phyloP scores from a whole-genome alignment of 2,797 vertebrate genomes.

The Pogonophryne albipinna region DNA sequence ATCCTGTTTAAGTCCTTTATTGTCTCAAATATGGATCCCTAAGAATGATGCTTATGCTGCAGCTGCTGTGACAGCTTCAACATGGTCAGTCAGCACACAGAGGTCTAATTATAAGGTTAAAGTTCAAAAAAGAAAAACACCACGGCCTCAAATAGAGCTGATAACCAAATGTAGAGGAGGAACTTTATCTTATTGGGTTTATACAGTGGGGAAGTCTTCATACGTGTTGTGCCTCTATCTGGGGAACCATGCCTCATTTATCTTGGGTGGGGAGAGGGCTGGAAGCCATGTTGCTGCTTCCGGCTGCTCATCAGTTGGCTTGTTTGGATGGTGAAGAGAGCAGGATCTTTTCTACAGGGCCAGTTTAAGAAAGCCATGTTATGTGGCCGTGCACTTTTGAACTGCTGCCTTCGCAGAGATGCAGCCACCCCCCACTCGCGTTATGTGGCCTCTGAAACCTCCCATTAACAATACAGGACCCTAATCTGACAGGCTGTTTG shows the following conservation, averaged over 20 bases:
- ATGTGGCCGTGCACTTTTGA: conserved; percentile 19
- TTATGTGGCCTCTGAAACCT: conserved; percentile 38
- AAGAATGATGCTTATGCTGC: not conserved
- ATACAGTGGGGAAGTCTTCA: conserved; percentile 8
- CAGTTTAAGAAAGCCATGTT: conserved; percentile 30
- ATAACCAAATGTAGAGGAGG: conserved; percentile 41
- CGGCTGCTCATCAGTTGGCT: conserved; percentile 31
- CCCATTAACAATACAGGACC: conserved; percentile 53
- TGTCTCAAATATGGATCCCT: not conserved
- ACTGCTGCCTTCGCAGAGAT: conserved; percentile 1
- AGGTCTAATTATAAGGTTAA: conserved; percentile 36
- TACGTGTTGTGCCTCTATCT: conserved; percentile 57
- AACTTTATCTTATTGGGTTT: conserved; percentile 38
- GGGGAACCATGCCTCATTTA: conserved; percentile 66
- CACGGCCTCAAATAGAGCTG: conserved; percentile 25
- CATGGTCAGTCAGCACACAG: not conserved
- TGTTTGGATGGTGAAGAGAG: conserved; percentile 23
- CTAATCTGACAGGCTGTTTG: conserved; percentile 50
- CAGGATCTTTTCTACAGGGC: conserved; percentile 18
- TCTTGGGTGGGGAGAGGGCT: conserved; percentile 66
- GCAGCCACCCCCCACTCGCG: conserved; percentile 15
- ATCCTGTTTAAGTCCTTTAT: not conserved
- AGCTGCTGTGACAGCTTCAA: conserved; percentile 19
- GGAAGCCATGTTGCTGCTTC: conserved; percentile 27
- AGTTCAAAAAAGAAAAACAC: conserved; percentile 34